Evolutionary conservation across 2,113 vertebrate species (phyloP).

Genomic region (Gallinago media): DNA sequence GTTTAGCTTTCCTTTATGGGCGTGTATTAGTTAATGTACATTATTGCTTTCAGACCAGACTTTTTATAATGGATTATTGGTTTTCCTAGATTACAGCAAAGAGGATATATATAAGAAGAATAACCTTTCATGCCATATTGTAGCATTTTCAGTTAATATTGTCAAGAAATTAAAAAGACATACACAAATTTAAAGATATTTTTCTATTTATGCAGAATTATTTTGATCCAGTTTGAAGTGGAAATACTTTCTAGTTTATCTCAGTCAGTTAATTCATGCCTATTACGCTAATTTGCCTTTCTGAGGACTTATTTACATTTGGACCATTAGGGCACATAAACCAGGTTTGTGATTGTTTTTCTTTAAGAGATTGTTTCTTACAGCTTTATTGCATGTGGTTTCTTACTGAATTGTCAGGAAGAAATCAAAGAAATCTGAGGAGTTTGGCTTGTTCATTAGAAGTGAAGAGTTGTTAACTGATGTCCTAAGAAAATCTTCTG

Average conservation of each 20-base stretch:
- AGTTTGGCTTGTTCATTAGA: background rate
- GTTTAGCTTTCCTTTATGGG: background rate
- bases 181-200: background rate
- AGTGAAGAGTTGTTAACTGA: background rate
- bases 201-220: slow-evolving; percentile 19
- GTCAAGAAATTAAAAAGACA: background rate
- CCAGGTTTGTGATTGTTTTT: slow-evolving; percentile 29
- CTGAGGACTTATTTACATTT: slow-evolving; percentile 41
- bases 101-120: background rate
- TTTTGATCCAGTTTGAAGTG: slow-evolving; percentile 23
- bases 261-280: slow-evolving; percentile 34
- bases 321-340: slow-evolving; percentile 17
- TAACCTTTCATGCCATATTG: background rate
- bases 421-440: slow-evolving; percentile 7
- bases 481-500: background rate
- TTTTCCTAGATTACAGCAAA: slow-evolving; percentile 10
- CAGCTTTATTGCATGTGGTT: background rate
- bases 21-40: background rate
- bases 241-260: slow-evolving; percentile 10
- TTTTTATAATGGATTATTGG: background rate
- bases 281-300: slow-evolving; percentile 33
- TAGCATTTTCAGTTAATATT: background rate
- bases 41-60: background rate
- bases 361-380: slow-evolving; percentile 23
- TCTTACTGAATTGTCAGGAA: background rate